Base-by-base conservation (phyloP, 2,113 vertebrate genomes). In the Cisticola juncidis region DNA sequence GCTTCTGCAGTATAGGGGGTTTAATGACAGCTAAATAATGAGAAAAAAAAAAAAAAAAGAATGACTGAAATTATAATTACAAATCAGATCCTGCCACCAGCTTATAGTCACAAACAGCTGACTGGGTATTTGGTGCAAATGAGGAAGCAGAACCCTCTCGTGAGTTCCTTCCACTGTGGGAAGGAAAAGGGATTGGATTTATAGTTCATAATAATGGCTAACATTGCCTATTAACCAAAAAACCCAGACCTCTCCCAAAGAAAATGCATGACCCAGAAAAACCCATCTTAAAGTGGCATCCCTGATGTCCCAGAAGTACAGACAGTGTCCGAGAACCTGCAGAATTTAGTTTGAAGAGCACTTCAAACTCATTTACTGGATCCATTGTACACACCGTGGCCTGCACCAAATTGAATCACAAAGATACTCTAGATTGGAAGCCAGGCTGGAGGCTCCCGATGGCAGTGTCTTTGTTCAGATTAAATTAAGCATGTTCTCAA, bases 401-500 rank as follows among this genome's bases (percentile, higher is more conserved):
- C 90, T 81, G 91, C 65, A 78, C 89, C 89, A 88, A 73, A 95
- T 98, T 96, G 93, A 96, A 94, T 80, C 94, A 81, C 86, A 91
- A 81, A 95, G 74, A 91, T 96, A 86, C 78, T 92, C 40, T 81
- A 79, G 94, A 51, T 87, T 95, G 81, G 92, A 64, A 92, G 90
- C 47, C 78, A 92, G 94, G 87, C 54, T 96, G 89, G 94, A 97
- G 82, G 93, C 90, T 94, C 60, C 66, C 0, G 12, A 57, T 86
- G 90, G 82, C 95, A 90, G 80, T 68, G 94, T 48, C 92, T 95
- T 97, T 96, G 94, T 96, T 91, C 95, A 92, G 96, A 91, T 97
- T 98, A 97, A 98, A 95, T 95, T 97, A 97, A 95, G 84, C 88
- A 90, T 97, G 95, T 97, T 94, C 97, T 95, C 97, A 89, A 92